Conservation (phyloP, 2,888 invertebrate genomes). For the Oxytorus armatus region DNA sequence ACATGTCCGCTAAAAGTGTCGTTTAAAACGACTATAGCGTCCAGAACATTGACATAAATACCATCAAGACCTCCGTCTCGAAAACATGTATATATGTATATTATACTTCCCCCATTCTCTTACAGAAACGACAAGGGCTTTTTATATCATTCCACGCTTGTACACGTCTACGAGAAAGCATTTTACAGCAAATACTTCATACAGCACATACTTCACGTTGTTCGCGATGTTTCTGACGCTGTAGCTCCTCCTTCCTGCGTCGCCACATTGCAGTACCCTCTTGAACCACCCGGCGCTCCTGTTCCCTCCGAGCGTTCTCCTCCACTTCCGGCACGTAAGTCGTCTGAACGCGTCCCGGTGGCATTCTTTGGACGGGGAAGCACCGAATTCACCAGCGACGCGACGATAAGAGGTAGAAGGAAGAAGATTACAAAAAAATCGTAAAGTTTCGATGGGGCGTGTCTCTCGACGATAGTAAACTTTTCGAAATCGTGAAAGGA, state of each 20-base stretch:
- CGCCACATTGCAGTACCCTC: constrained; percentile 81
- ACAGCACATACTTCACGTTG: constrained; percentile 80
- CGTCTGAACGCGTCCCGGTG: constrained; percentile 74
- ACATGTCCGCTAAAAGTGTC: background rate
- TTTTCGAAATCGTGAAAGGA: constrained; percentile 56
- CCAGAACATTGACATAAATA: constrained; percentile 24
- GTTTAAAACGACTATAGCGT: background rate
- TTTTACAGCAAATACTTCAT: constrained; percentile 12
- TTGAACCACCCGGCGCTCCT: constrained; percentile 79
- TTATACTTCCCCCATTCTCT: constrained; percentile 4
- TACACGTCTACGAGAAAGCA: background rate
- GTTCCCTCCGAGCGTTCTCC: constrained; percentile 77
- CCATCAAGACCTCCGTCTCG: constrained; percentile 16
- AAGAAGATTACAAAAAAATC: constrained; percentile 13
- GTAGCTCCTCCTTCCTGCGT: constrained; percentile 80
- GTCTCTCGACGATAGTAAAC: constrained; percentile 39
- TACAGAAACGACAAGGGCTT: constrained; percentile 15
- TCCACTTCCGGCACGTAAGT: constrained; percentile 80
- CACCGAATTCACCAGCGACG: constrained; percentile 9
- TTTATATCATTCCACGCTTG: background rate
- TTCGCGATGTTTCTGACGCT: constrained; percentile 81
- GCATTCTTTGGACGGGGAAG: constrained; percentile 65
- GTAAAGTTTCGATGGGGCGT: background rate
- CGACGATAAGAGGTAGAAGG: constrained; percentile 42
- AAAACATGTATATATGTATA: too few species aligned